Evolutionary conservation across 2,113 vertebrate genomes (phyloP), one percentile per base, ranked within the genome.

Genomic region (Alligator sinensis): DNA sequence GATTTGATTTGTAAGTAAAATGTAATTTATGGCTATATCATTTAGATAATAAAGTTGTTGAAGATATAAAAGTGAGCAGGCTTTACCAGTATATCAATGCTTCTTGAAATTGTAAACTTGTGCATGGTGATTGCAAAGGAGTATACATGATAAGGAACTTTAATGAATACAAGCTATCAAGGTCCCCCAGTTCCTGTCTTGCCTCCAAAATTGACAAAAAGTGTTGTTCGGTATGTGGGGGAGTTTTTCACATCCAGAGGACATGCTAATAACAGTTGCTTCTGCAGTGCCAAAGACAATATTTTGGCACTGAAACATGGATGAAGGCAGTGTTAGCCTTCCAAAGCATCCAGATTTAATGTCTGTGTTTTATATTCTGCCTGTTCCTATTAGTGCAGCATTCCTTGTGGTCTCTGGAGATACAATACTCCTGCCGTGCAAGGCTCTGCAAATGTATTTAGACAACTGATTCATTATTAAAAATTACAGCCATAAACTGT

Each of bases 401-500:
- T 28, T 70, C 21, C 18, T 70, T 55, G 3, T 19, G 17, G 30
- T 86, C 72, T 89, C 85, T 34, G 57, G 81, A 92, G 80, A 88
- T 11, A 80, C 54, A 72, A 47, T 63, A 75, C 16, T 25, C 34
- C 70, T 91, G 25, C 6, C 14, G 34, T 11, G 5, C 15, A 66
- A 30, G 28, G 47, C 18, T 74, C 28, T 62, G 27, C 11, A 86
- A 84, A 92, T 64, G 77, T 63, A 66, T n/a, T 68, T 64, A 84
- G n/a, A 72, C 77, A 83, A 84, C 2, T 18, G 77, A 91, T 60
- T 91, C 5, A 64, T 79, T 88, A 74, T 85, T 85, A 77, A 83
- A 88, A 83, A 77, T 66, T 86, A 87, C 9, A 92, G 55, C 22
- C 62, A 89, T 87, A 64, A 94, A 84, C 72, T 86, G 9, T 81